phyloP scores from a whole-genome alignment of 2,797 vertebrate genomes.

The Heterohyrax brucei region DNA sequence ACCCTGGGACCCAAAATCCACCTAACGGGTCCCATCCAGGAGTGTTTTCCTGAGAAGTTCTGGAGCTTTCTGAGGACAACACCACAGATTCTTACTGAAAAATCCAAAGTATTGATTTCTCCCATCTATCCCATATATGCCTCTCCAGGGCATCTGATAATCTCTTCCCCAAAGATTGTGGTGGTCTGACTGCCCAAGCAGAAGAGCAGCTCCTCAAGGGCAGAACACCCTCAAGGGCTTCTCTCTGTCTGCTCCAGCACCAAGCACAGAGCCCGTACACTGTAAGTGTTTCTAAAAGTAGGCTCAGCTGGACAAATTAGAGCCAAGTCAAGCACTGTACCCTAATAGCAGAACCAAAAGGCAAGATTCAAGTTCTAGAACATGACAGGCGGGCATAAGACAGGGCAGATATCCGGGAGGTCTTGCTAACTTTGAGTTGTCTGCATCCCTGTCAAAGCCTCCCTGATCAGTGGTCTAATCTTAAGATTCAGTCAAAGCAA shows the following conservation, averaged over 20 bases:
- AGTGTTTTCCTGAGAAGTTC: constrained; percentile 13
- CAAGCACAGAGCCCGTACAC: background rate
- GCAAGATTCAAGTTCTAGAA: background rate
- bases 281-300: background rate
- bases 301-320: background rate
- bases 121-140: background rate
- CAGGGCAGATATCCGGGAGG: background rate
- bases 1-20: constrained; percentile 7
- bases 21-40: background rate
- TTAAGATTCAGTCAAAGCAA: constrained; percentile 9
- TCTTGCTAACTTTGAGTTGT: constrained; percentile 48
- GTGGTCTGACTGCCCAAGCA: background rate
- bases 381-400: background rate
- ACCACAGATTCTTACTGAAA: background rate
- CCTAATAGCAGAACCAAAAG: background rate
- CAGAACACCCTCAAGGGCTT: background rate
- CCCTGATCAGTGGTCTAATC: background rate
- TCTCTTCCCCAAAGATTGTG: background rate
- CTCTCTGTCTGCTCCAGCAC: background rate
- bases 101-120: background rate
- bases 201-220: background rate
- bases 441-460: background rate
- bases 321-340: background rate
- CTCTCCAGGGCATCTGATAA: background rate
- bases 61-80: constrained; percentile 26